Evolutionary conservation across 1,140 invertebrate species (phyloP).

Genomic region (Aphidius gifuensis): DNA sequence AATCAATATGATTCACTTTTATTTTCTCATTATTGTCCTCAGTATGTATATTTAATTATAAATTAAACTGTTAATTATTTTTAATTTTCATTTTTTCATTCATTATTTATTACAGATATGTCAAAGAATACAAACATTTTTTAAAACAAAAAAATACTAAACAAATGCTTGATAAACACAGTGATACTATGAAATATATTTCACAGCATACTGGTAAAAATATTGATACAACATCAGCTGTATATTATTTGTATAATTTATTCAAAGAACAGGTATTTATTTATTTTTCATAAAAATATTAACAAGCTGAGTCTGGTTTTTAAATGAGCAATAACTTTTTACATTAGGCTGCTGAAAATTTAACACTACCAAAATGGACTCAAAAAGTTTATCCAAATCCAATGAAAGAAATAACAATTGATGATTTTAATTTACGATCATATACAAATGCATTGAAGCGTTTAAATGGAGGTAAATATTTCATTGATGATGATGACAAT

Average conservation of each 20-base stretch:
- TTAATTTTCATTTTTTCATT: background rate
- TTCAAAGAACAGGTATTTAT: constrained; percentile 42
- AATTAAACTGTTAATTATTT: background rate
- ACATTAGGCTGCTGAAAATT: constrained; percentile 38
- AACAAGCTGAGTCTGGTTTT: background rate
- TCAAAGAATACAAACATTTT: constrained; percentile 31
- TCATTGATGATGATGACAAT: background rate
- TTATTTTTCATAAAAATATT: constrained; percentile 1
- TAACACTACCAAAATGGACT: constrained; percentile 46
- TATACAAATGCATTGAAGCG: constrained; percentile 39
- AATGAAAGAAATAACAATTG: constrained; percentile 42
- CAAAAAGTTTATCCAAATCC: constrained; percentile 41
- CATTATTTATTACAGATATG: constrained; percentile 36
- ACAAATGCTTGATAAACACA: constrained; percentile 37
- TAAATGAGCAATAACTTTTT: constrained; percentile 1
- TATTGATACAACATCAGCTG: constrained; percentile 33
- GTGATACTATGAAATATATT: constrained; percentile 41
- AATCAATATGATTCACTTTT: constrained; percentile 38
- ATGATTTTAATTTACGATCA: constrained; percentile 43
- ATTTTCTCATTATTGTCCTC: constrained; percentile 42
- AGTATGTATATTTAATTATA: constrained; percentile 31
- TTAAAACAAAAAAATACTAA: constrained; percentile 28
- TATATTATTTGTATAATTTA: constrained; percentile 45
- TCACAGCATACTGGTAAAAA: constrained; percentile 41
- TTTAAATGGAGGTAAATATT: constrained; percentile 41